Conservation (phyloP, 2,888 invertebrate species). For the Sarcophaga subvicina region DNA sequence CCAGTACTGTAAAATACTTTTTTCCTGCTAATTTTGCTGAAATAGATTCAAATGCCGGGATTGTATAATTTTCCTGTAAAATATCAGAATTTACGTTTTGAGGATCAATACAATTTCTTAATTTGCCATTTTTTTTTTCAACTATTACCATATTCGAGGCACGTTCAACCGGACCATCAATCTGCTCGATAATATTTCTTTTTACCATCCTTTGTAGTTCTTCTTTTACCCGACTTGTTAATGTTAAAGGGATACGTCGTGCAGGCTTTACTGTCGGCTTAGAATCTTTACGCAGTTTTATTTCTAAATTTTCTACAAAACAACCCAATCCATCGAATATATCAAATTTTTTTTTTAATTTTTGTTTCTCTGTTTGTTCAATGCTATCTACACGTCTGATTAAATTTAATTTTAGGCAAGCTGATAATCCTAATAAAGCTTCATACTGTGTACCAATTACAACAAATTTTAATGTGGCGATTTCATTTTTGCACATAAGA, state of each 20-base stretch:
- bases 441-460: slow-evolving; percentile 54
- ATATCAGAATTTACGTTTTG: slow-evolving; percentile 60
- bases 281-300: slow-evolving; percentile 49
- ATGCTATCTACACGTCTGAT: slow-evolving; percentile 20
- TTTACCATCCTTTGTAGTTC: slow-evolving; percentile 52
- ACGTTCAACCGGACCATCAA: slow-evolving; percentile 58
- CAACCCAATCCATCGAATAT: slow-evolving; percentile 44
- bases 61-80: slow-evolving; percentile 45
- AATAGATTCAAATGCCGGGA: slow-evolving; percentile 68
- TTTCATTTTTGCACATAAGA: slow-evolving; percentile 55
- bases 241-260: slow-evolving; percentile 58
- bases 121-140: slow-evolving; percentile 40
- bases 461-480: not conserved
- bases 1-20: not conserved
- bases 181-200: slow-evolving; percentile 52
- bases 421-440: slow-evolving; percentile 14
- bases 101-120: slow-evolving; percentile 67
- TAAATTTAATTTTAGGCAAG: slow-evolving; percentile 23
- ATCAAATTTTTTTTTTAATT: not conserved
- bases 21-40: slow-evolving; percentile 57
- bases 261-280: slow-evolving; percentile 57
- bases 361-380: not conserved
- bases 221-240: slow-evolving; percentile 50
- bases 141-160: slow-evolving; percentile 50
- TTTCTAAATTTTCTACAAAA: slow-evolving; percentile 60